Evolutionary conservation across 2,888 invertebrate genomes (phyloP).

Genomic region (Merodon equestris): DNA sequence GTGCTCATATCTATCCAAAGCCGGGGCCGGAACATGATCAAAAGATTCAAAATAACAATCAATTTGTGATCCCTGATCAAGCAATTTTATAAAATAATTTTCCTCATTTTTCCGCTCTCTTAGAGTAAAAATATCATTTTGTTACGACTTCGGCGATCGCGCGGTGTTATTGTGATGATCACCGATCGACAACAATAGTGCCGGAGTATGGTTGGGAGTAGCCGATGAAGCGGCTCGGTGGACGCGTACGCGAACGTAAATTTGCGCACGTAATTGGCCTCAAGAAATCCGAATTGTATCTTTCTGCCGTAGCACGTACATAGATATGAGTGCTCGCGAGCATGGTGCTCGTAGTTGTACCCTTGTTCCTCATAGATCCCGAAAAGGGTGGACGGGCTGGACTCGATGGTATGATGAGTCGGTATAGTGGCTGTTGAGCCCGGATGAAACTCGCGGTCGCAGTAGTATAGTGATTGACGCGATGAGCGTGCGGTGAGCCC

Average conservation of each 20-base stretch:
- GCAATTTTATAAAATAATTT: slow-evolving; percentile 74
- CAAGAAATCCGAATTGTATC: slow-evolving; percentile 69
- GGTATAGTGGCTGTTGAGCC: background rate
- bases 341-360: too few species aligned
- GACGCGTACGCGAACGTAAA: slow-evolving; percentile 64
- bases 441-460: too few species aligned
- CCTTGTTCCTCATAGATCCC: too few species aligned
- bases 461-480: too few species aligned
- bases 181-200: slow-evolving; percentile 42
- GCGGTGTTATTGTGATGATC: slow-evolving; percentile 6
- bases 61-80: slow-evolving; percentile 78
- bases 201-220: slow-evolving; percentile 20
- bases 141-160: slow-evolving; percentile 52
- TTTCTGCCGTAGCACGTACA: slow-evolving; percentile 52
- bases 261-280: slow-evolving; percentile 69
- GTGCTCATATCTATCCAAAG: too few species aligned
- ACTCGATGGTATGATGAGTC: slow-evolving; percentile 46
- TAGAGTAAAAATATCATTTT: slow-evolving; percentile 69
- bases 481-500: too few species aligned
- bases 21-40: slow-evolving; percentile 67
- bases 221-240: slow-evolving; percentile 17
- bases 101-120: slow-evolving; percentile 72
- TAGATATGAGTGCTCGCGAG: slow-evolving; percentile 28
- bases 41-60: slow-evolving; percentile 76
- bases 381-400: slow-evolving; percentile 3